Evolutionary conservation across 2,797 vertebrate genomes (phyloP), one percentile per base, ranked within the genome.

Genomic region (Coluber constrictor): DNA sequence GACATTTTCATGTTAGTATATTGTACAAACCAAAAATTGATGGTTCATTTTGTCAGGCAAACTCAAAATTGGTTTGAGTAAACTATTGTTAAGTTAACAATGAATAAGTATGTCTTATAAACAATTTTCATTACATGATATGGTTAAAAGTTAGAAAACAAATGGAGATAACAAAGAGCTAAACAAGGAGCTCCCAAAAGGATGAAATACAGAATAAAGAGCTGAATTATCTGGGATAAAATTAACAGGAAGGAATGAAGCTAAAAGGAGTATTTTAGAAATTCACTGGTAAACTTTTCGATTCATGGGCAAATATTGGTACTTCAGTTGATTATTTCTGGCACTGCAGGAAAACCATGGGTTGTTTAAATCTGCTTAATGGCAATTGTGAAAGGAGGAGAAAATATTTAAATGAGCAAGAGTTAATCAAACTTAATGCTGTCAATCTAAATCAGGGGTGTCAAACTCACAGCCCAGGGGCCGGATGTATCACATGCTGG

Each of bases 401-500:
- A 25, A 47, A 83, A 83, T 83, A 83, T 25, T 18, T 20, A 83
- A 43, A 83, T 83, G 2, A 37, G 12, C 11, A 83, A 25, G 74
- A 47, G 18, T 79, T 79, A 23, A 74, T 74, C 66, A 37, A 74
- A 47, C 37, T 11, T 83, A 83, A 79, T 47, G 37, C 37, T 83
- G 9, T 43, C 74, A 43, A 3, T 37, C 66, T 74, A 59, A 59
- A 59, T 59, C 5, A 20, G 57, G 57, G 57, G 57, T 20, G 1
- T 59, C 16, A 20, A 59, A 6, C 57, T 56, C 13, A 2, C 13
- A 4, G 4, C 55, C 55, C 55, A 4, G 3, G 1, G 55, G 55
- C 55, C 55, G 0, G 13, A 56, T 56, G 55, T 0, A 0, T 56
- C 15, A 59, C 5, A 0, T 59, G 57, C 5, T 59, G 16, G 16